Evolutionary conservation across 2,113 vertebrate genomes (phyloP), one percentile per base, ranked within the genome.

Genomic region (Platycercus adscitus): DNA sequence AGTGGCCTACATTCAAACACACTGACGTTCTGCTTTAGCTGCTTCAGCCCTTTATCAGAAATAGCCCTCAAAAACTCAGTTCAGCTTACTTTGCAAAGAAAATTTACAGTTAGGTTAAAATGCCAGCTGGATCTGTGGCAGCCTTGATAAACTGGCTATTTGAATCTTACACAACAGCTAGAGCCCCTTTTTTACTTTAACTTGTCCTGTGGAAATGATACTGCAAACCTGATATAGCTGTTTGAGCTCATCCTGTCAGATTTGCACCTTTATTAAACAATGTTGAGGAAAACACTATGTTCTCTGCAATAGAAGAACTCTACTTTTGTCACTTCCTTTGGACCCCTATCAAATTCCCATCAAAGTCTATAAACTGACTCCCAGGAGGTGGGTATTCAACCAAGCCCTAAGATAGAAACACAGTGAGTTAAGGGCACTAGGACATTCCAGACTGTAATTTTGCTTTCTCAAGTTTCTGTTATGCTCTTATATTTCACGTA

Each of bases 1-100:
- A 66, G 31, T 55, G 64, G 83, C 90, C 88, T 86, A 79, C 66
- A 77, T 73, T 81, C 58, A 88, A 90, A 81, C 10, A 66, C 58
- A 43, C 6, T 1, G 17, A 86, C 37, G 13, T 58, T 60, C 71
- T 69, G 65, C 79, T 80, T 77, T 53, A 90, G 71, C 46, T 61
- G 21, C 58, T 77, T 88, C 53, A 41, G 17, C 52, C 66, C 58
- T 50, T 60, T 31, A 41, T 4, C 33, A 80, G 28, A 88, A 84
- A 83, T 7, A 83, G 46, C 17, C 43, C 64, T 75, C 55, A 81
- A 92, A 88, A 86, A 14, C 28, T 20, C 90, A 80, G 21, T 61
- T 78, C 60, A 53, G 28, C 11, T 28, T 47, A 50, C 53, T 83
- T 53, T 65, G 81, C 53, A 56, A 92, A 87, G 43, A 17, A 82